Base-by-base conservation (phyloP, 1,140 invertebrate species). In the Habropoda laboriosa region DNA sequence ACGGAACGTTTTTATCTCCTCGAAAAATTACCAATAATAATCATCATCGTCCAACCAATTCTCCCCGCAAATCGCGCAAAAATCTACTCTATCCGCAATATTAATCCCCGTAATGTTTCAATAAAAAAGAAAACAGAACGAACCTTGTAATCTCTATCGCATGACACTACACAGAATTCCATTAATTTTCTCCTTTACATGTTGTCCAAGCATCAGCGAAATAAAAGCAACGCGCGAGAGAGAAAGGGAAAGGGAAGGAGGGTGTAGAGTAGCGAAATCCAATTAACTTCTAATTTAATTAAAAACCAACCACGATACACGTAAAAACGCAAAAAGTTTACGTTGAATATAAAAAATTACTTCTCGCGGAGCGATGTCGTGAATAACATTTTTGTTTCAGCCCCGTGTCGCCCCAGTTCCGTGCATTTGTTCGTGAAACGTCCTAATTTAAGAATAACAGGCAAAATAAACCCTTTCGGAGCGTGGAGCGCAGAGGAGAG, bases 231-330 rank as follows among this genome's bases (percentile, higher is more conserved):
- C 21, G 2, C 10, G 21, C 2, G 21, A 32, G 45, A n/a, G 35
- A 42, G 18, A n/a, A n/a, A n/a, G n/a, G n/a, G n/a, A n/a, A n/a
- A n/a, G n/a, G n/a, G n/a, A n/a, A 64, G 61, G 24, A 40, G 24
- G 42, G 18, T 18, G 49, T 8, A 12, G 35, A 5, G 21, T 10
- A 49, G 18, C 51, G 51, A 45, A 32, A 42, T 77, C 74, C 63
- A 77, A 77, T 77, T 68, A 77, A 70, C 38, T 47, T 55, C 47
- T 47, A 57, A 57, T 47, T 47, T 42, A 71, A 77, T 77, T 71
- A 70, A 67, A 77, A 67, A 45, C 63, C 60, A 51, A 45, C 40
- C 21, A 38, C 58, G 42, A 51, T 40, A 27, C n/a, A n/a, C 30
- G 40, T 45, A 24, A 58, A 57, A 30, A n/a, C 45, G 21, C 24